A percentile compares a stretch with the other conserved stretches of the same genome.
These are phyloP conservation scores for Carlito syrichta DNA, from an alignment of 2,113 vertebrate species.

Conservation along the genomic window DNA sequence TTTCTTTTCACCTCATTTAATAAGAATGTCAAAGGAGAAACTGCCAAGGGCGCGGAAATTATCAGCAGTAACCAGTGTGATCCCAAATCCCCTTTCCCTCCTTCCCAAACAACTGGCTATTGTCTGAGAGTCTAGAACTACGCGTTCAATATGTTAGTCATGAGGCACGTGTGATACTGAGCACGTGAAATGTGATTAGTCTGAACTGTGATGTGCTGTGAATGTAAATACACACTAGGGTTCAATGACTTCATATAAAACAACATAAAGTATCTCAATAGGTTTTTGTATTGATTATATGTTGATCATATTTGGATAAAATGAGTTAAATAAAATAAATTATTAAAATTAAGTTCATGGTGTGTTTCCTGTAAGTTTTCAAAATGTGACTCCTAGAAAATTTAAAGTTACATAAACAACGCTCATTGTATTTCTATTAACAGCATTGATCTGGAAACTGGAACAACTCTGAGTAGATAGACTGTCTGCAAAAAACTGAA, in stretches of 20 bases:
- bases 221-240: not conserved
- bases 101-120: not conserved
- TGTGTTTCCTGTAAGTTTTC: not conserved
- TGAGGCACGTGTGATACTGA: not conserved
- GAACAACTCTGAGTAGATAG: not conserved
- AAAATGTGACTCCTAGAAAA: not conserved
- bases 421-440: not conserved
- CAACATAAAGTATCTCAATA: not conserved
- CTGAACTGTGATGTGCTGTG: not conserved
- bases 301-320: not conserved
- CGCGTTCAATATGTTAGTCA: not conserved
- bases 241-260: not conserved
- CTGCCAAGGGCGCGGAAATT: no score
- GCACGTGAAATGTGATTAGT: not conserved
- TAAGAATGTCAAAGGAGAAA: not conserved
- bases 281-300: not conserved
- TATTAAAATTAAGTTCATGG: not conserved
- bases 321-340: not conserved
- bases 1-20: slow-evolving; percentile 2
- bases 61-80: not conserved
- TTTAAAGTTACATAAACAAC: not conserved
- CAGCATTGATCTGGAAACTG: not conserved
- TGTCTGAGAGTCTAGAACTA: not conserved
- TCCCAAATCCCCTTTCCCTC: no score
- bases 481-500: not conserved